Percentiles rank a stretch among this genome's conserved stretches.
phyloP scores from a whole-genome alignment of 2,113 vertebrate species.

The Lepus americanus region DNA sequence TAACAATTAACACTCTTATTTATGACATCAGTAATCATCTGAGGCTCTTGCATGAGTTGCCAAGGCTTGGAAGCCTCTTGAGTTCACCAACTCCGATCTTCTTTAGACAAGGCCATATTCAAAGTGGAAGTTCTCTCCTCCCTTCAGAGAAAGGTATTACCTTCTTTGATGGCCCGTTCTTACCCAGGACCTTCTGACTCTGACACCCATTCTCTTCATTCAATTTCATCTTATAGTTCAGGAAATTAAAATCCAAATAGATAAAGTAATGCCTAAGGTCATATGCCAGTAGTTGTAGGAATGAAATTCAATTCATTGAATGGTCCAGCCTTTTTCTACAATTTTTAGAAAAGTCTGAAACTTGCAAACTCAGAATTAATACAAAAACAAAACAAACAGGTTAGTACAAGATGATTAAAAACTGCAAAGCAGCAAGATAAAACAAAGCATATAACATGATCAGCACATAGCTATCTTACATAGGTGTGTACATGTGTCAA shows the following conservation, averaged over 20 bases:
- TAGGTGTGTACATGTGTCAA: not conserved
- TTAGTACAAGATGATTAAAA: not conserved
- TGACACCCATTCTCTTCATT: not conserved
- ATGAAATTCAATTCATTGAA: slow-evolving; percentile 49
- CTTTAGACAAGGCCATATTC: too few relatives aligned
- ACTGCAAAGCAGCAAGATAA: slow-evolving; percentile 40
- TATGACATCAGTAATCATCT: too few relatives aligned
- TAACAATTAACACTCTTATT: too few relatives aligned
- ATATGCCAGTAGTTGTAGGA: slow-evolving; percentile 60
- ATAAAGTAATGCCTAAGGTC: slow-evolving; percentile 11
- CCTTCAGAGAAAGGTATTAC: too few relatives aligned
- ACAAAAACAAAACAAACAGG: slow-evolving; percentile 7
- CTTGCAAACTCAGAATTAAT: slow-evolving; percentile 26
- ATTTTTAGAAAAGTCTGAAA: slow-evolving; percentile 6
- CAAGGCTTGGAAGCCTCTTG: too few relatives aligned
- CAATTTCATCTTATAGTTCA: slow-evolving; percentile 32
- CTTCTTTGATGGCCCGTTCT: too few relatives aligned
- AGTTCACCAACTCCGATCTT: too few relatives aligned
- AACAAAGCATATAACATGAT: not conserved
- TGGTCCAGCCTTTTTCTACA: not conserved
- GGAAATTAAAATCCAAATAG: not conserved
- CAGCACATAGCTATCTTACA: not conserved
- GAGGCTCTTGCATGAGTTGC: too few relatives aligned
- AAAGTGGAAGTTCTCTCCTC: too few relatives aligned
- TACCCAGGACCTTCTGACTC: not conserved